A percentile compares a stretch with the other conserved stretches of the same genome.
Evolutionary conservation across 2,797 vertebrate species (phyloP).

Genomic region (Peromyscus attwateri): DNA sequence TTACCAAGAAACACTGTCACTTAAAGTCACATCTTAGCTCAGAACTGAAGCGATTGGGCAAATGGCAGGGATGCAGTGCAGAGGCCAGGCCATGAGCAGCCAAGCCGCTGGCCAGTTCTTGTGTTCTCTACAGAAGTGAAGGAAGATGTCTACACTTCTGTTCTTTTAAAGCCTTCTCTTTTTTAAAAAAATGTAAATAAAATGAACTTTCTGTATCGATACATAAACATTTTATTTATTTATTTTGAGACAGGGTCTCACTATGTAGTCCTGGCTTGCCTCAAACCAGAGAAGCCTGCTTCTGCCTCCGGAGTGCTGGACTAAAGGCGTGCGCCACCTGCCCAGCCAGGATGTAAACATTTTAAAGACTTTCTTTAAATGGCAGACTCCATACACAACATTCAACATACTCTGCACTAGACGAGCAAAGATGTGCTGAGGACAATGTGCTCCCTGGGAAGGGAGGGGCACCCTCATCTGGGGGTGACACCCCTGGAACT

Average conservation of each 20-base stretch:
- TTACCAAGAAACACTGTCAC: constrained; percentile 40
- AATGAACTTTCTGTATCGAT: constrained; percentile 8
- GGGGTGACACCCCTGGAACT: not conserved
- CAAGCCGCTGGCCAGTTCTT: not conserved
- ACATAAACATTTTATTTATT: constrained; percentile 28
- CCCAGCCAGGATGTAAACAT: not conserved
- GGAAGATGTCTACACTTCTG: not conserved
- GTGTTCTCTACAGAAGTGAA: not conserved
- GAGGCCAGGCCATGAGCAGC: not conserved
- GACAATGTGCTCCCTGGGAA: not conserved
- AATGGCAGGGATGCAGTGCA: not conserved
- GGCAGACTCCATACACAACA: constrained; percentile 23
- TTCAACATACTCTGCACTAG: not conserved
- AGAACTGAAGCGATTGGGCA: not conserved
- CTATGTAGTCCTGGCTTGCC: not conserved
- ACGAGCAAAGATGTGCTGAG: not conserved
- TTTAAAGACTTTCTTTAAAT: constrained; percentile 19
- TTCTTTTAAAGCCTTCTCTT: not conserved
- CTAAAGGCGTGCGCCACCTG: not conserved
- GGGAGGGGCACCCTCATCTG: not conserved
- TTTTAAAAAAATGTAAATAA: constrained; percentile 36
- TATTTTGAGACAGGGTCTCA: not conserved
- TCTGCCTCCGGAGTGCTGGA: not conserved
- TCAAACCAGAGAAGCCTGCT: not conserved
- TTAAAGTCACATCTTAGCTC: not conserved